These are phyloP conservation scores for Carcina quercana DNA, from an alignment of 2,888 invertebrate species.

Conservation along the genomic window DNA sequence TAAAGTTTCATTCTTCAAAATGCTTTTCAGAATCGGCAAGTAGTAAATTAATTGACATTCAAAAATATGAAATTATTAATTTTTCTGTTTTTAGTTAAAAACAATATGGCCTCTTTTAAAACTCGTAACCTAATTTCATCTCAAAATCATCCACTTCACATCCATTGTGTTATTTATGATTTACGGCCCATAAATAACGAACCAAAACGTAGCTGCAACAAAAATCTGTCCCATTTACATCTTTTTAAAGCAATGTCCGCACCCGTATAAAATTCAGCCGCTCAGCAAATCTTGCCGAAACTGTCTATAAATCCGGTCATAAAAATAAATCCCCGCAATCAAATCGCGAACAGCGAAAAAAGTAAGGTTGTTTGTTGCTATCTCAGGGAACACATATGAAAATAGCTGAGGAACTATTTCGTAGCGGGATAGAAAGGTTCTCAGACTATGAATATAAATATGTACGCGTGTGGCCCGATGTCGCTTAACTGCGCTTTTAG, in stretches of 20 bases:
- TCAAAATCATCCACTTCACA: too few relatives aligned
- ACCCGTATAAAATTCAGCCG: constrained; percentile 39
- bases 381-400: constrained; percentile 53
- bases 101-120: too few relatives aligned
- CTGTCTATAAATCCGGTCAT: constrained; percentile 68
- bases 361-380: constrained; percentile 66
- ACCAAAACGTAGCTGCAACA: constrained; percentile 13
- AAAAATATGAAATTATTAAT: too few relatives aligned
- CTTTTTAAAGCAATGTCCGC: constrained; percentile 38
- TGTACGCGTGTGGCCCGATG: constrained; percentile 38
- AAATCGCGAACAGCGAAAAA: constrained; percentile 64
- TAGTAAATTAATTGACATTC: too few relatives aligned
- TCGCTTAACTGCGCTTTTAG: constrained; percentile 33
- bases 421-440: constrained; percentile 52
- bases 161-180: too few relatives aligned
- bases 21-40: too few relatives aligned
- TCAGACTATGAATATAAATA: constrained; percentile 62
- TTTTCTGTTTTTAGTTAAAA: too few relatives aligned
- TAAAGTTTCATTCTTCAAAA: too few relatives aligned
- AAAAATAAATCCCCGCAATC: constrained; percentile 71
- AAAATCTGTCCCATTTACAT: constrained; percentile 30
- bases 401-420: constrained; percentile 56
- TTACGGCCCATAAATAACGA: constrained; percentile 3
- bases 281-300: constrained; percentile 51
- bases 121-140: too few relatives aligned